These are phyloP conservation scores for Stenodema calcarata DNA, from an alignment of 2,888 invertebrate genomes.

Conservation along the genomic window DNA sequence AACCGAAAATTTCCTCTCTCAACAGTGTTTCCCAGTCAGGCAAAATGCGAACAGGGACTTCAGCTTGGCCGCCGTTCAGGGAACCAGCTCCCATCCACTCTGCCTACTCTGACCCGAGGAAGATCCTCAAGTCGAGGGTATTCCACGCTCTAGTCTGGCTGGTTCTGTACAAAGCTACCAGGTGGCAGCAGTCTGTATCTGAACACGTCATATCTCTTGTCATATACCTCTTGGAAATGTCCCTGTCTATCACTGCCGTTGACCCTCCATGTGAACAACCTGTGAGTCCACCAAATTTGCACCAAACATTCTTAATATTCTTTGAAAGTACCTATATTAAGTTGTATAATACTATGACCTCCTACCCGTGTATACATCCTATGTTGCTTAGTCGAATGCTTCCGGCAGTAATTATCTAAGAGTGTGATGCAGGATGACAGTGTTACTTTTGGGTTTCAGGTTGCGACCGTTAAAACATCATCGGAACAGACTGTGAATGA, in stretches of 20 bases:
- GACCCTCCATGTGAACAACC: slow-evolving; percentile 41
- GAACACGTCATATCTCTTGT: slow-evolving; percentile 89
- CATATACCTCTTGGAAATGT: slow-evolving; percentile 85
- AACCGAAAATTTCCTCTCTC: slow-evolving; percentile 18
- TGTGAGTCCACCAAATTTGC: slow-evolving; percentile 54
- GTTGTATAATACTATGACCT: no score
- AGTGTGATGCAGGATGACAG: background rate
- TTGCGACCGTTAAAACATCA: slow-evolving; percentile 64
- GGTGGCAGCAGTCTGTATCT: slow-evolving; percentile 73
- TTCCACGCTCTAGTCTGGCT: slow-evolving; percentile 79
- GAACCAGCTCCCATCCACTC: slow-evolving; percentile 71
- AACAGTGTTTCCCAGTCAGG: slow-evolving; percentile 68
- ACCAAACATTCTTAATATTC: no score
- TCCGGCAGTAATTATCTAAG: no score
- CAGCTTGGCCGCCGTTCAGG: slow-evolving; percentile 84
- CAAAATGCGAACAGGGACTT: slow-evolving; percentile 66
- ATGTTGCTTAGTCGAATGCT: no score
- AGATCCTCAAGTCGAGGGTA: slow-evolving; percentile 68
- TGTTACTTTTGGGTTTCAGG: slow-evolving; percentile 59
- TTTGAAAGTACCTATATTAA: no score
- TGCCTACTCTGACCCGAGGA: slow-evolving; percentile 73
- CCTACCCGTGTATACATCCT: no score
- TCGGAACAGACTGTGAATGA: slow-evolving; percentile 63
- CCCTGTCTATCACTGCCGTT: slow-evolving; percentile 60
- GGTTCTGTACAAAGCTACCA: slow-evolving; percentile 84